These are phyloP conservation scores for Drosophila aldrichi DNA, from an alignment of 2,888 invertebrate species.

Conservation along the genomic window DNA sequence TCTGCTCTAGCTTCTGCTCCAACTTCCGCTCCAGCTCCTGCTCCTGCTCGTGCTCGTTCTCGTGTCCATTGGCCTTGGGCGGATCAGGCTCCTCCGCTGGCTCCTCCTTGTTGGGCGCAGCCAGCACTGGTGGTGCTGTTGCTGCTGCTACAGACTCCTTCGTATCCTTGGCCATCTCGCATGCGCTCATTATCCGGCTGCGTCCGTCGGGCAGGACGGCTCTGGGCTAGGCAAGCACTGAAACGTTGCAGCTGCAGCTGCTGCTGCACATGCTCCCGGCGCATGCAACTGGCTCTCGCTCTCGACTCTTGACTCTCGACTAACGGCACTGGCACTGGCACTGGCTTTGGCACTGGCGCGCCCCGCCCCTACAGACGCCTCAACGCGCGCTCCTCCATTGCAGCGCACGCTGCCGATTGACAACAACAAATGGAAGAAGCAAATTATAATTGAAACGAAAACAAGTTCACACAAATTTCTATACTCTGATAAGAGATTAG, in stretches of 20 bases:
- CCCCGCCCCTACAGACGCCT: slow-evolving; percentile 39
- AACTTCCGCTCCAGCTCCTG: not conserved
- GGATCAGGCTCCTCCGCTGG: not conserved
- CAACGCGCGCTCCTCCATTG: slow-evolving; percentile 61
- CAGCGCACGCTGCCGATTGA: slow-evolving; percentile 34
- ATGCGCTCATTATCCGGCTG: slow-evolving; percentile 64
- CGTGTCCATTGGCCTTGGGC: slow-evolving; percentile 3
- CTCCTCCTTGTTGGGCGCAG: not conserved
- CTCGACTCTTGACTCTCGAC: not conserved
- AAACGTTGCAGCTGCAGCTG: slow-evolving; percentile 31
- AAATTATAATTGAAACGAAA: slow-evolving; percentile 32
- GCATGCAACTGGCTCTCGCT: slow-evolving; percentile 47
- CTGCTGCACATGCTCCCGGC: slow-evolving; percentile 59
- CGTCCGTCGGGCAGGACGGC: not conserved
- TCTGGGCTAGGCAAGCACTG: slow-evolving; percentile 11
- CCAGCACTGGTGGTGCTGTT: not conserved
- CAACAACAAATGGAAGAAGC: slow-evolving; percentile 15
- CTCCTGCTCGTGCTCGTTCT: not conserved
- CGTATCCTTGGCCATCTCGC: slow-evolving; percentile 46
- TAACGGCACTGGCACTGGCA: slow-evolving; percentile 12
- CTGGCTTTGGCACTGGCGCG: slow-evolving; percentile 9
- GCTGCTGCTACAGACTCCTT: slow-evolving; percentile 19
- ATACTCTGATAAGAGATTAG: slow-evolving; percentile 74
- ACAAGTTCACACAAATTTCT: slow-evolving; percentile 54
- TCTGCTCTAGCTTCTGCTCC: not conserved